These are phyloP conservation scores for Phaenicophaeus curvirostris DNA, from an alignment of 2,797 vertebrate species.

Conservation along the genomic window DNA sequence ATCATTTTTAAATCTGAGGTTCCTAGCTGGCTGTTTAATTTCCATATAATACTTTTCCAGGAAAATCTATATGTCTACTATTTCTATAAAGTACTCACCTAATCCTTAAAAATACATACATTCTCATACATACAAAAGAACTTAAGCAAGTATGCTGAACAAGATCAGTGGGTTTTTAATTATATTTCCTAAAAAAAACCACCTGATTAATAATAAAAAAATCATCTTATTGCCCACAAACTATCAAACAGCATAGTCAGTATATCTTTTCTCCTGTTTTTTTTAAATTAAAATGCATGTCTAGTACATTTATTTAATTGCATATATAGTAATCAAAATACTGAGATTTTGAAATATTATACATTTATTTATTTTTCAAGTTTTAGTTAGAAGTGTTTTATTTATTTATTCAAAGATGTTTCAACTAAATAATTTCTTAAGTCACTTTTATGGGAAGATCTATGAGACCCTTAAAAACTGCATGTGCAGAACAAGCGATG, in stretches of 20 bases:
- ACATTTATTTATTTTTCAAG: not conserved
- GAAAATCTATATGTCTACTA: not conserved
- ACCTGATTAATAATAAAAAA: not conserved
- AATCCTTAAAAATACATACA: not conserved
- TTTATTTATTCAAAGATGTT: not conserved
- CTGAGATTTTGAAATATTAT: not conserved
- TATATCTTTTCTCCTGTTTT: not conserved
- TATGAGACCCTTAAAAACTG: not conserved
- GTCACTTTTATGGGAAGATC: not conserved
- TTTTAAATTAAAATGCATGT: not conserved
- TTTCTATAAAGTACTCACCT: not conserved
- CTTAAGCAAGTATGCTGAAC: not conserved
- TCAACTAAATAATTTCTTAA: not conserved
- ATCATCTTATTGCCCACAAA: not conserved
- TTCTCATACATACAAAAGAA: not conserved
- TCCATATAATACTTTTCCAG: not conserved
- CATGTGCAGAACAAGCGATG: not conserved
- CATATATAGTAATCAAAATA: not conserved
- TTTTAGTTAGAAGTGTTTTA: not conserved
- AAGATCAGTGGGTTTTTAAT: not conserved
- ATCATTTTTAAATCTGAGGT: slow-evolving; percentile 25
- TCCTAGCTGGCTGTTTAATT: slow-evolving; percentile 31
- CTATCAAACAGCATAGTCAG: not conserved
- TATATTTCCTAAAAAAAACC: not conserved
- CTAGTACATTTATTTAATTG: not conserved